phyloP scores from a whole-genome alignment of 1,140 invertebrate species.

The Drosophila subpulchrella region DNA sequence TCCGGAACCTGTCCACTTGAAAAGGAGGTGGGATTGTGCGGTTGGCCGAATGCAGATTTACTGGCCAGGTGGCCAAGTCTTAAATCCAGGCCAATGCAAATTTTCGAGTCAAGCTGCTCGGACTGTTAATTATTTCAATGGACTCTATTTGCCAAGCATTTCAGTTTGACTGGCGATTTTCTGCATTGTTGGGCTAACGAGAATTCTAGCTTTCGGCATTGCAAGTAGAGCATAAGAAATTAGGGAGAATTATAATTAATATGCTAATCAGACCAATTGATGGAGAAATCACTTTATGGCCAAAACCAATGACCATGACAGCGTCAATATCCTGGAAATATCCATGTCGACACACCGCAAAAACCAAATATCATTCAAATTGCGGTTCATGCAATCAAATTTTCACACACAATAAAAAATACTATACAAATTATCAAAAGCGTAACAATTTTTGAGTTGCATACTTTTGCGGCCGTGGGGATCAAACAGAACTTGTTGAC shows the following conservation, averaged over 20 bases:
- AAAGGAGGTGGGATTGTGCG: constrained; percentile 13
- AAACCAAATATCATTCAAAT: constrained; percentile 77
- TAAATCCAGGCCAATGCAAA: constrained; percentile 52
- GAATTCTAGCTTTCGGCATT: constrained; percentile 29
- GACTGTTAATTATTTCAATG: constrained; percentile 76
- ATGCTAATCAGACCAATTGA: constrained; percentile 28
- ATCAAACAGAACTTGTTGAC: constrained; percentile 42
- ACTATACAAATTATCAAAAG: constrained; percentile 26
- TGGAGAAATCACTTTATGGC: constrained; percentile 46
- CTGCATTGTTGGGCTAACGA: constrained; percentile 64
- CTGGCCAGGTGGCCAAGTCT: constrained; percentile 16
- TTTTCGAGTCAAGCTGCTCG: constrained; percentile 22
- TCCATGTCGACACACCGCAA: constrained; percentile 36
- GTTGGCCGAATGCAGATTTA: constrained; percentile 53
- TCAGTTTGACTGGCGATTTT: constrained; percentile 58
- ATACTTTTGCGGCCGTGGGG: constrained; percentile 33
- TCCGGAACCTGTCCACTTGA: constrained; percentile 41
- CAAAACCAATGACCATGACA: constrained; percentile 29
- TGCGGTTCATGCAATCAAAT: constrained; percentile 68
- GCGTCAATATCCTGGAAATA: constrained; percentile 22
- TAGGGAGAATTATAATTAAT: constrained; percentile 35
- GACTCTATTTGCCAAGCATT: constrained; percentile 61
- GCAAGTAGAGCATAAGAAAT: constrained; percentile 2
- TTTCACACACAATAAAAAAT: constrained; percentile 23
- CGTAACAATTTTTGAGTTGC: constrained; percentile 32